Evolutionary conservation across 2,888 invertebrate species (phyloP).

Genomic region (Xylota sylvarum): DNA sequence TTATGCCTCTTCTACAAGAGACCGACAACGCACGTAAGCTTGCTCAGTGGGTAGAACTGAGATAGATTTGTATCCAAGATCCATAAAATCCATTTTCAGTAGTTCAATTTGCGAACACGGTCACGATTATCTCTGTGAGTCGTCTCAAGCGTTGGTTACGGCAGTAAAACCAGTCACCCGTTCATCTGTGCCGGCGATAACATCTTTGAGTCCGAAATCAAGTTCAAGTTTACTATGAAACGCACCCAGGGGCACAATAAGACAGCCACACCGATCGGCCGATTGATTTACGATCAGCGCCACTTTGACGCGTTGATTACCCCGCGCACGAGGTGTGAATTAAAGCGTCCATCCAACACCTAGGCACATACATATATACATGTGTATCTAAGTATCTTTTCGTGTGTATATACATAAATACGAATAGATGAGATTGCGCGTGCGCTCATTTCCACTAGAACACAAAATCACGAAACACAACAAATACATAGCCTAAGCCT

Average conservation of each 20-base stretch:
- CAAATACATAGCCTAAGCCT: not conserved
- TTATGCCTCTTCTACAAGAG: not conserved
- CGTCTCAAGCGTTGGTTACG: slow-evolving; percentile 18
- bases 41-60: slow-evolving; percentile 1
- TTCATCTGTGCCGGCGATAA: slow-evolving; percentile 7
- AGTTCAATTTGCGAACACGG: slow-evolving; percentile 56
- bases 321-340: slow-evolving; percentile 68
- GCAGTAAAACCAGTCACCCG: slow-evolving; percentile 45
- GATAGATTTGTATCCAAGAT: slow-evolving; percentile 30
- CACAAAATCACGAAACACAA: slow-evolving; percentile 15
- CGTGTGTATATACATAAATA: not conserved
- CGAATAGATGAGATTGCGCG: not conserved
- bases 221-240: slow-evolving; percentile 68
- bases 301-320: slow-evolving; percentile 71
- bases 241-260: slow-evolving; percentile 69
- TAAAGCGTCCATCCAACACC: slow-evolving; percentile 59
- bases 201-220: slow-evolving; percentile 54
- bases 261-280: slow-evolving; percentile 38
- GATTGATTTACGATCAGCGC: slow-evolving; percentile 75
- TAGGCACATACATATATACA: not conserved
- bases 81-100: slow-evolving; percentile 38
- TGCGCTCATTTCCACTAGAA: slow-evolving; percentile 37
- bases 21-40: not conserved
- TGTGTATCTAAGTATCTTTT: not conserved
- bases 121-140: slow-evolving; percentile 48